Base-by-base conservation (phyloP, 2,888 invertebrate genomes). In the Drosophila recens region DNA sequence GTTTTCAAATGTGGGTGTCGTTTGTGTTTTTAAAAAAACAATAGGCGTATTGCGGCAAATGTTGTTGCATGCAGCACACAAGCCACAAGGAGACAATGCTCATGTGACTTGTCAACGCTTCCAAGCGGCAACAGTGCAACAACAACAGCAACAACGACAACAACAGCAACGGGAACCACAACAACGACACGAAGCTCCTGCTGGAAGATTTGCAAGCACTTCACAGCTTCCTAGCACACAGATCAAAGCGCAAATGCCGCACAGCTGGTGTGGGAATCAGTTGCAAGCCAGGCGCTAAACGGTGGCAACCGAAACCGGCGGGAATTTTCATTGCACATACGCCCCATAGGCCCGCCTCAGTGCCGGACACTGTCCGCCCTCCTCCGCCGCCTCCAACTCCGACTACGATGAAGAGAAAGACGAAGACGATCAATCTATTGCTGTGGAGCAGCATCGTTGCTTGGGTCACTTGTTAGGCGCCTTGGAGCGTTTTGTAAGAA, bases 31-130 rank as follows among this genome's bases (percentile, higher is more conserved):
- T 5, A 2, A 20, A 36, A 36, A 51, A 52, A 52, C 52, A 52
- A 52, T 52, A 36, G 36, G 9, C 36, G 52, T 20, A 34, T 20
- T 34, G 23, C 23, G 15, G 53, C 27, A 38, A 38, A n/a, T 53
- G 53, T 27, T 73, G 65, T 65, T 62, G 70, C 70, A 69, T 76
- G 76, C 71, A 70, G 48, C 62, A 20, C 53, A 27, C 15, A 64
- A 27, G 49, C 40, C 10, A 8, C 30, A 8, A 30, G 42, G 3
- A 40, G 62, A 76, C 83, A 86, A 86, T 90, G 88, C 90, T 80
- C 76, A 88, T 80, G 89, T 80, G 87, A 88, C 77, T 85, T 90
- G 84, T 90, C 90, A 90, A 82, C 83, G 89, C 87, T 80, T 68
- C 34, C 68, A 67, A 67, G 69, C 76, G 23, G 46, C 67, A 73